Evolutionary conservation across 2,888 invertebrate species (phyloP).

Genomic region (Steromphala cineraria): DNA sequence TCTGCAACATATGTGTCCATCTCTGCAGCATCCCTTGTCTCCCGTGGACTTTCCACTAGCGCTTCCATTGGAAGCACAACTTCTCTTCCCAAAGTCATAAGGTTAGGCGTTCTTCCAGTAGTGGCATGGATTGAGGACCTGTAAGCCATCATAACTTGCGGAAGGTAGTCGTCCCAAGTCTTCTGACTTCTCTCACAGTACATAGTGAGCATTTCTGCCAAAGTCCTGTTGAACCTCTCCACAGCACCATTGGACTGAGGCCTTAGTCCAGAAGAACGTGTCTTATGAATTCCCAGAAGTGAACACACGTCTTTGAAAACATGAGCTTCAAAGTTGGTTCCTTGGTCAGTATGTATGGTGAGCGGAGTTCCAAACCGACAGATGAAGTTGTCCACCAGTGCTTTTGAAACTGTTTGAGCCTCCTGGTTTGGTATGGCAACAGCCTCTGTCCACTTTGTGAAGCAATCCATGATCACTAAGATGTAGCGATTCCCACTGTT

Average conservation of each 20-base stretch:
- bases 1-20: not conserved
- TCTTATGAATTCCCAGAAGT: conserved; percentile 22
- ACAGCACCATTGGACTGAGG: conserved; percentile 30
- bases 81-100: not conserved
- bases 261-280: conserved; percentile 20
- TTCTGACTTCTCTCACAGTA: conserved; percentile 3
- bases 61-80: not conserved
- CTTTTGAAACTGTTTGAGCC: not conserved
- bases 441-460: conserved; percentile 24
- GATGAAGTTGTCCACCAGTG: not conserved
- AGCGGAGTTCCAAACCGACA: conserved; percentile 6
- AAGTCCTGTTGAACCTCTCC: conserved; percentile 26
- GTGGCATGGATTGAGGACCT: conserved; percentile 4
- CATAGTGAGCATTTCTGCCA: conserved; percentile 19
- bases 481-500: not conserved
- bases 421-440: conserved; percentile 7
- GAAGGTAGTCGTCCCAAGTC: not conserved
- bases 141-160: conserved; percentile 18
- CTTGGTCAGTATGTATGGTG: not conserved
- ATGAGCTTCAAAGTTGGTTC: conserved; percentile 13
- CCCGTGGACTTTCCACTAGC: not conserved
- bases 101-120: conserved; percentile 13
- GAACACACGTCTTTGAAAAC: not conserved
- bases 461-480: conserved; percentile 1
- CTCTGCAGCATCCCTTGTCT: not conserved